Percentiles rank a stretch among this genome's conserved stretches.
These are phyloP conservation scores for Morone saxatilis DNA, from an alignment of 2,113 vertebrate species.

Conservation along the genomic window DNA sequence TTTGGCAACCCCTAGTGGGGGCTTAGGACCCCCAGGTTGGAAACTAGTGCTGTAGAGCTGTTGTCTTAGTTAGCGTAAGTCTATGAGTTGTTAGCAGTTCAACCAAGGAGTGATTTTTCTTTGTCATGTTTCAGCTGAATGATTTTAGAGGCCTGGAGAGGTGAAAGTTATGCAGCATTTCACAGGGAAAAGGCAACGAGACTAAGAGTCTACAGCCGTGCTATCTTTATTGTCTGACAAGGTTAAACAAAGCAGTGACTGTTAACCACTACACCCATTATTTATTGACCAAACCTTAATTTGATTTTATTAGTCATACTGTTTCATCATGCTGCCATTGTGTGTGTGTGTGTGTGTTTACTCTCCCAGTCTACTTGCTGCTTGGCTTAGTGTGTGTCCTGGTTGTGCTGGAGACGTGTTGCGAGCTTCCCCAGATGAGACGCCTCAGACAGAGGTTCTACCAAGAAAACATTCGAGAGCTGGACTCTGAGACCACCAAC, in stretches of 20 bases:
- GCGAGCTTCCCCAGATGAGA: conserved; percentile 93
- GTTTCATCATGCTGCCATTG: conserved; percentile 1
- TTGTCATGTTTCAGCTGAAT: not conserved
- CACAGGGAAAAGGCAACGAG: not conserved
- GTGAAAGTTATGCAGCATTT: not conserved
- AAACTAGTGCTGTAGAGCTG: too few relatives aligned
- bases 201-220: too few relatives aligned
- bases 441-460: conserved; percentile 92
- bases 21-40: too few relatives aligned
- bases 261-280: not conserved
- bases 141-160: not conserved
- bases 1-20: too few relatives aligned
- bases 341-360: conserved; percentile 21
- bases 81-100: not conserved
- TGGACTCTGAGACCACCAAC: conserved; percentile 87
- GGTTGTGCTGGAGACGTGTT: conserved; percentile 96
- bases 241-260: not conserved
- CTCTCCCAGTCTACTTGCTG: conserved; percentile 89
- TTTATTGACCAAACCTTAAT: not conserved
- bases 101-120: too few relatives aligned
- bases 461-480: conserved; percentile 85
- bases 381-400: conserved; percentile 92
- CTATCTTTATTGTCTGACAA: not conserved
- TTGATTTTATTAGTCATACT: conserved; percentile 22
- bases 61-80: not conserved